Evolutionary conservation across 1,140 invertebrate species (phyloP), one percentile per base, ranked within the genome.

Genomic region (Rhagoletis zephyria): DNA sequence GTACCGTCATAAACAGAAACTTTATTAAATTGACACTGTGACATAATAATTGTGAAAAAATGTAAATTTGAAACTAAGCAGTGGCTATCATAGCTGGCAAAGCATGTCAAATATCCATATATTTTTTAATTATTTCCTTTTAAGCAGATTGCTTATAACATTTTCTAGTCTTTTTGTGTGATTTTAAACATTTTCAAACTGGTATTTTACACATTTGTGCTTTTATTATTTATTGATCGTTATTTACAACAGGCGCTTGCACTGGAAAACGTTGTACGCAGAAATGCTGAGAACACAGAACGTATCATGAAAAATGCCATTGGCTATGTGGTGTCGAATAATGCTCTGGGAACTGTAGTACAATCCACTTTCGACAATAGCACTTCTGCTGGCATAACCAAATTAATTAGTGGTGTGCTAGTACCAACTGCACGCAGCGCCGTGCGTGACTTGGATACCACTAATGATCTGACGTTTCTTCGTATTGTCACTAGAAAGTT

Each of bases 361-460:
- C 89, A 89, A 40, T 87, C 91, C 0, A 91, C 91, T 0, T 92
- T 91, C 30, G 91, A 92, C 30, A 92, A 91, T n/a, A 91, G 91
- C 77, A 90, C 87, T 12, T 91, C 91, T 42, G 90, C 40, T 81
- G 74, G 74, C n/a, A 81, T 92, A 19, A 88, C 90, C n/a, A 92
- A 92, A 89, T 90, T 90, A 12, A 87, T 92, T 51, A 77, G 90
- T 60, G 88, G 89, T 4, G 7, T 88, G 0, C 45, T 92, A 6
- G 90, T 90, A 1, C 87, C 40, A 90, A 81, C 74, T 56, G 74
- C 91, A 10, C 90, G 91, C 60, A 93, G 91, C 70, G 85, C 86
- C 0, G 65, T 93, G 10, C 90, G 92, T 3, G 92, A 93, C 85
- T 16, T 93, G 10, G 91, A 93, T 87, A 88, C 91, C 16, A 87